These are phyloP conservation scores for Aphelinus atriplicis DNA, from an alignment of 1,140 invertebrate species.

Conservation along the genomic window DNA sequence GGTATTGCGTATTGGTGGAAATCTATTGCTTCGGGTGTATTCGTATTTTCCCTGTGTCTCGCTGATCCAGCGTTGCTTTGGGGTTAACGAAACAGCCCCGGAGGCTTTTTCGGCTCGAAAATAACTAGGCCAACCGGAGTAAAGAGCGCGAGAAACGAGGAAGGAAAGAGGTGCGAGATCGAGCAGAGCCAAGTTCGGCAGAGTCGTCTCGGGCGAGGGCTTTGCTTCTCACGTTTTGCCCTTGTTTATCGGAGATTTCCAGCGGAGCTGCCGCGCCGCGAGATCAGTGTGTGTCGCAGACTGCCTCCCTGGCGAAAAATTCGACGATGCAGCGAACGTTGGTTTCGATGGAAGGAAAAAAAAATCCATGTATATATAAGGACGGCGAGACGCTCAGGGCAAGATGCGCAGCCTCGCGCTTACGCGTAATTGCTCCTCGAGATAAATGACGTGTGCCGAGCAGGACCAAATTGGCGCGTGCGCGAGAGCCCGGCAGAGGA, in stretches of 20 bases:
- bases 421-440: constrained; percentile 8
- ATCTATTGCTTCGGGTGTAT: too few relatives aligned
- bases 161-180: background rate
- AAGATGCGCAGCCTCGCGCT: background rate
- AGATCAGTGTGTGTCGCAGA: too few relatives aligned
- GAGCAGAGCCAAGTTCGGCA: background rate
- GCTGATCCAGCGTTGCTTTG: too few relatives aligned
- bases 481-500: too few relatives aligned
- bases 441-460: background rate
- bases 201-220: background rate
- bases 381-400: background rate
- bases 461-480: constrained; percentile 10
- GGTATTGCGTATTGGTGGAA: too few relatives aligned
- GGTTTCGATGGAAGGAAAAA: too few relatives aligned
- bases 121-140: background rate
- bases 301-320: constrained; percentile 16
- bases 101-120: constrained; percentile 11
- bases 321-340: background rate
- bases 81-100: constrained; percentile 10
- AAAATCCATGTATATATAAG: too few relatives aligned
- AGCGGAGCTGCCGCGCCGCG: background rate
- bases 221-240: constrained; percentile 13
- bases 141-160: constrained; percentile 19
- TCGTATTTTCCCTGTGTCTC: too few relatives aligned
- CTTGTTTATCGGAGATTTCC: constrained; percentile 19